phyloP scores from a whole-genome alignment of 1,140 invertebrate genomes.

The Hyposmocoma kahamanoa region DNA sequence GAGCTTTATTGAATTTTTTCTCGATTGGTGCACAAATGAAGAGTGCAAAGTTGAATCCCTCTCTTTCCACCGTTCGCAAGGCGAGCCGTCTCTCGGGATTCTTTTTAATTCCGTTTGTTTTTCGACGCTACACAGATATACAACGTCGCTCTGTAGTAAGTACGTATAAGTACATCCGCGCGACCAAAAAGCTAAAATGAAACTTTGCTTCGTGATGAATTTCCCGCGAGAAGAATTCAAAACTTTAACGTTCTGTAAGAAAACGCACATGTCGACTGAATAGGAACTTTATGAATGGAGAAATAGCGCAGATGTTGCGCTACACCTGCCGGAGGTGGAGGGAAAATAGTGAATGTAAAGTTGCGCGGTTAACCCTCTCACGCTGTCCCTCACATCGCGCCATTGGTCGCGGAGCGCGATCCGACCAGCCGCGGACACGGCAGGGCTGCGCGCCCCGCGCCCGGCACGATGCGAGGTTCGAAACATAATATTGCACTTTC shows the following conservation, averaged over 20 bases:
- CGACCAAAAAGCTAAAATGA: conserved; percentile 16
- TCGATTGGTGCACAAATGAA: conserved; percentile 66
- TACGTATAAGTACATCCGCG: background rate
- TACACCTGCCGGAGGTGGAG: conserved; percentile 29
- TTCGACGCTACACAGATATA: conserved; percentile 10
- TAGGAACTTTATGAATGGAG: conserved; percentile 20
- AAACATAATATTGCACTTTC: conserved; percentile 37
- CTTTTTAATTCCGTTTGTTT: conserved; percentile 52
- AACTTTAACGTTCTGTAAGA: conserved; percentile 29
- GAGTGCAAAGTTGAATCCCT: conserved; percentile 52
- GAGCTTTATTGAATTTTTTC: conserved; percentile 70
- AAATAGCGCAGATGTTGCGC: conserved; percentile 27
- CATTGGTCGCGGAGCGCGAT: conserved; percentile 8
- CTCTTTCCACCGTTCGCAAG: conserved; percentile 42
- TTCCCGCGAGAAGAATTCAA: conserved; percentile 36
- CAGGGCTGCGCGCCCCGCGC: conserved; percentile 26
- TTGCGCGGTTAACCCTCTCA: conserved; percentile 50
- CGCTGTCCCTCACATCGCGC: conserved; percentile 16
- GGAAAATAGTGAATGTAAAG: conserved; percentile 44
- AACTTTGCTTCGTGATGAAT: conserved; percentile 18
- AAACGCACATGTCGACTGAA: conserved; percentile 13
- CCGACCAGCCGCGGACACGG: conserved; percentile 13
- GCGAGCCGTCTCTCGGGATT: conserved; percentile 27
- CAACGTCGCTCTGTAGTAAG: background rate
- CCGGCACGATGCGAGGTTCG: conserved; percentile 23